Evolutionary conservation across 2,113 vertebrate genomes (phyloP).

Genomic region (Oophaga pumilio): DNA sequence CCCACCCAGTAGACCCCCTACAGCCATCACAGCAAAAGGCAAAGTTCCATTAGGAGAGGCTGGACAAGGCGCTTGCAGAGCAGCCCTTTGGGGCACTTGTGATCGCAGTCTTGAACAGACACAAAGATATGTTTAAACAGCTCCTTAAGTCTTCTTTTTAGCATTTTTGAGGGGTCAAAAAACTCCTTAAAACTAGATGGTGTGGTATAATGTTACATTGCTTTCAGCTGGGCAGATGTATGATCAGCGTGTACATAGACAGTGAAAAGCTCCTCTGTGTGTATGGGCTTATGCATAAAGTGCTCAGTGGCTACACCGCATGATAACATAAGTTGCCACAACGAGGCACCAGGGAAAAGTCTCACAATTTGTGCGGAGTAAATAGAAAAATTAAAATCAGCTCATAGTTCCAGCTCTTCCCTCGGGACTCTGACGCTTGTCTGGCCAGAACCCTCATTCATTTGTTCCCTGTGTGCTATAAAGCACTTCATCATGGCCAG

Average conservation of each 20-base stretch:
- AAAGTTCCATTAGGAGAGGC: too few relatives aligned
- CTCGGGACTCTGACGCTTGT: constrained; percentile 30
- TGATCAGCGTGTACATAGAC: neutral
- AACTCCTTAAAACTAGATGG: too few relatives aligned
- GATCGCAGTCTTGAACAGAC: too few relatives aligned
- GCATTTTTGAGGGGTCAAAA: too few relatives aligned
- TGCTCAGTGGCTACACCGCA: constrained; percentile 8
- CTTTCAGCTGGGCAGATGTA: too few relatives aligned
- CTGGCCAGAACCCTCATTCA: constrained; percentile 54
- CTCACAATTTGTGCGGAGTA: constrained; percentile 48
- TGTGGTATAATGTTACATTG: too few relatives aligned
- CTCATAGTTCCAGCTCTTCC: constrained; percentile 18
- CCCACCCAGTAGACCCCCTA: too few relatives aligned
- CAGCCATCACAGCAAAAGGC: too few relatives aligned
- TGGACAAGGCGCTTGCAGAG: too few relatives aligned
- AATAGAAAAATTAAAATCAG: constrained; percentile 53
- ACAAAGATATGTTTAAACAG: too few relatives aligned
- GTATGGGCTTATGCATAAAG: neutral
- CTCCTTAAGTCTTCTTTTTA: too few relatives aligned
- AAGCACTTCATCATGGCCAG: constrained; percentile 52
- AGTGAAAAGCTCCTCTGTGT: neutral
- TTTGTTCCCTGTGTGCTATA: constrained; percentile 53
- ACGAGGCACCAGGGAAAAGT: constrained; percentile 48
- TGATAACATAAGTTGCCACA: constrained; percentile 46
- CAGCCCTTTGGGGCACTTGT: too few relatives aligned